Evolutionary conservation across 1,140 invertebrate species (phyloP), one percentile per base, ranked within the genome.

Genomic region (Lerema accius): DNA sequence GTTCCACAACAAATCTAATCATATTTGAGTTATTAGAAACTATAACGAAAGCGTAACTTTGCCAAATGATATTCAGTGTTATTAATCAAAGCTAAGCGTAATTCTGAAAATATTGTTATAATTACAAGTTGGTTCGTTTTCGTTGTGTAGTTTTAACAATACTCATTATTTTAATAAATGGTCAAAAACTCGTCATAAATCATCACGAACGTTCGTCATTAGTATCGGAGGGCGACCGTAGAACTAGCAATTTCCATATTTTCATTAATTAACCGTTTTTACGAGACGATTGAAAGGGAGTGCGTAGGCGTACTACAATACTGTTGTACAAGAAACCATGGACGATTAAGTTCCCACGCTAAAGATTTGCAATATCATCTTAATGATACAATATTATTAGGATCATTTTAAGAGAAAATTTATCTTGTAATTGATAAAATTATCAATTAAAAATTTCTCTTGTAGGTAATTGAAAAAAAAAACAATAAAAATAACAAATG

Each of bases 91-190:
- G 35, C 6, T 35, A 66, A 63, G 39, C 11, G 11, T 59, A 69
- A 66, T 63, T 60, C 15, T 11, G 42, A 48, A 67, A 71, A 67
- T 48, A 23, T 40, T 43, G 49, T 71, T 62, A 66, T 66, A 65
- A 72, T 69, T 68, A 63, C 46, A 65, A 68, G 39, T 56, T 69
- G 53, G 37, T 28, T 53, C 62, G 55, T 56, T 60, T 65, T 66
- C 39, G 64, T 73, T 76, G 70, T 69, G 68, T 69, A 49, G 61
- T 82, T 82, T 76, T 75, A 80, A 78, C 71, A 70, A 76, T 78
- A 77, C 71, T 84, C 74, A 76, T 85, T 84, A 88, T 80, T 84
- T 78, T 76, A 73, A 74, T 82, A 83, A 85, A 83, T 78, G 71
- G 67, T 70, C 74, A 73, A 78, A 77, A 79, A 65, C 67, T 59